Evolutionary conservation across 23 tunicate genomes (phyloP), one percentile per base, ranked within the genome.

Genomic region (Diplosoma virens): DNA sequence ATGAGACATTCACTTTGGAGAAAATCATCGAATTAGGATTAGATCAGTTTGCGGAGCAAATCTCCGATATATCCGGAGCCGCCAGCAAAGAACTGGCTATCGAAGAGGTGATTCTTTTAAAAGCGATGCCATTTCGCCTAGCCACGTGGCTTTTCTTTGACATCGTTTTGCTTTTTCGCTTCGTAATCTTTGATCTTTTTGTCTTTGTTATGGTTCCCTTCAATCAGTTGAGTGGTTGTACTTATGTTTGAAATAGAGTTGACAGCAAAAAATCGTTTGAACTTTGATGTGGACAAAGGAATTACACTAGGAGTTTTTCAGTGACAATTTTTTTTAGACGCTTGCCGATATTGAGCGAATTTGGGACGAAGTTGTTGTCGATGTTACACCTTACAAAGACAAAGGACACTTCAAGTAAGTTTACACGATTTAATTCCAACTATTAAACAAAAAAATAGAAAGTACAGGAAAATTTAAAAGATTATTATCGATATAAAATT

Each of bases 81-180:
- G 98, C 98, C 28, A 86, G 89, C 73, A 94, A 94, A 53, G 98
- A 94, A 66, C 74, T 94, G 79, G 89, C 89, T 25, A 94, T 94
- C 66, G 98, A 94, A 73, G 80, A 82, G 79, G 90, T 84, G 4
- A 17, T 60, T 48, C 32, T 26, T 1, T 53, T 47, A 65, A 65
- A 30, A 41, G 14, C 14, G 14, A 41, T 7, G 50, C 50, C 50
- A 14, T 7, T 9, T 41, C 9, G 14, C 14, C 9, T 41, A 7
- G 50, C 50, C 14, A 41, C 50, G 11, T 9, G 50, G 14, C 50
- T 9, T 41, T 41, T 41, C 50, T 9, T 7, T 14, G 14, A 41
- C 50, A 41, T 41, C 11, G 50, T 9, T 41, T 41, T 14, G 50
- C 9, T 9, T 41, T 41, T 41, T 9, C 14, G 9, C 14, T 41